Evolutionary conservation across 2,113 vertebrate genomes (phyloP).

Genomic region (Cygnus buccinator): DNA sequence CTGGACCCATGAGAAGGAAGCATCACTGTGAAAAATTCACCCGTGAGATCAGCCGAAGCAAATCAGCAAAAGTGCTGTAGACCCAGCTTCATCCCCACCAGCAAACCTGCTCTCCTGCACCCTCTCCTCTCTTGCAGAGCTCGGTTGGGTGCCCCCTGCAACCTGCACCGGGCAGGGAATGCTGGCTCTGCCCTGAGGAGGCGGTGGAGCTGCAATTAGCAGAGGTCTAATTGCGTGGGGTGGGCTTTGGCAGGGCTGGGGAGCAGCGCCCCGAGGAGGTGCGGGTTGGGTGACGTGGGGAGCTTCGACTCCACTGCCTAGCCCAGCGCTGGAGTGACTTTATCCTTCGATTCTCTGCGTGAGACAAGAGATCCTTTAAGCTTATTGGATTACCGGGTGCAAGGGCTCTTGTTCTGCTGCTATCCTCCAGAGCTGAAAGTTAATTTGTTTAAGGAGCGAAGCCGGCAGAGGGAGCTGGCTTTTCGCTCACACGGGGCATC

Average conservation of each 20-base stretch:
- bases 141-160: not conserved
- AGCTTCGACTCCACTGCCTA: fast-evolving
- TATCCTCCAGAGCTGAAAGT: not conserved
- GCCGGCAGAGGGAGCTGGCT: slow-evolving; percentile 62
- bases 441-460: not conserved
- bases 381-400: not conserved
- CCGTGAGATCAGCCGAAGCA: not conserved
- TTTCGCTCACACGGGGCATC: not conserved
- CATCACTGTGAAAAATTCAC: not conserved
- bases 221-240: not conserved
- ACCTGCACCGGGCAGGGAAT: not conserved
- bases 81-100: not conserved
- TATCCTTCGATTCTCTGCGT: not conserved
- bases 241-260: not conserved
- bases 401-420: fast-evolving
- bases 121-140: not conserved
- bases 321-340: not conserved
- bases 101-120: not conserved
- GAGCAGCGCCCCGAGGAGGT: fast-evolving
- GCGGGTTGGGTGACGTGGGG: fast-evolving
- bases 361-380: not conserved
- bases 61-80: not conserved
- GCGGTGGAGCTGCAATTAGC: not conserved
- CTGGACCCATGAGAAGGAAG: not conserved
- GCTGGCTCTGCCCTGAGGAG: not conserved